phyloP scores from a whole-genome alignment of 2,888 invertebrate genomes.

The Acrobasis repandana region DNA sequence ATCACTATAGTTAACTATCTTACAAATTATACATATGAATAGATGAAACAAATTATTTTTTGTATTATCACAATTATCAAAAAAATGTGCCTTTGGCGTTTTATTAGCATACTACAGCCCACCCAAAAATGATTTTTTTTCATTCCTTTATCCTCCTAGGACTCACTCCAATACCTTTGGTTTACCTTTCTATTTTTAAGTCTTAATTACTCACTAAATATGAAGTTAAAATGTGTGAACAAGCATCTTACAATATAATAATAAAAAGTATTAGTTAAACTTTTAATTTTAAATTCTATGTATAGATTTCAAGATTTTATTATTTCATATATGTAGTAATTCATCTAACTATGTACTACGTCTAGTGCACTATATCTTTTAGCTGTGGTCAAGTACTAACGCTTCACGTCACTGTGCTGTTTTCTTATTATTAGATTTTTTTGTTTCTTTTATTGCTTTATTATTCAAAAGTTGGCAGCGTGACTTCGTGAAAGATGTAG shows the following conservation, averaged over 20 bases:
- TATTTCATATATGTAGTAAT: slow-evolving; percentile 70
- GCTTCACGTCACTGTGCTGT: slow-evolving; percentile 55
- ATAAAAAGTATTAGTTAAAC: slow-evolving; percentile 81
- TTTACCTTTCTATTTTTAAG: slow-evolving; percentile 58
- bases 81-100: slow-evolving; percentile 72
- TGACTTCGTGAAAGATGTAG: too few species aligned
- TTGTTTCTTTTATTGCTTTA: slow-evolving; percentile 18
- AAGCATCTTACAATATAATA: slow-evolving; percentile 80
- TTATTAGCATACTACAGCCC: slow-evolving; percentile 46
- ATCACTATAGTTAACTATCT: slow-evolving; percentile 21
- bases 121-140: slow-evolving; percentile 48
- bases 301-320: slow-evolving; percentile 78
- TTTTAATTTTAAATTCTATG: slow-evolving; percentile 80
- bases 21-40: slow-evolving; percentile 21
- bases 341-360: slow-evolving; percentile 76
- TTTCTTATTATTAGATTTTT: slow-evolving; percentile 37
- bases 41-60: slow-evolving; percentile 44
- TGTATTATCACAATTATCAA: slow-evolving; percentile 62
- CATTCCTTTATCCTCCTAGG: slow-evolving; percentile 60
- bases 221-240: slow-evolving; percentile 82
- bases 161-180: slow-evolving; percentile 56
- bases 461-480: slow-evolving; percentile 7
- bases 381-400: slow-evolving; percentile 79
- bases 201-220: slow-evolving; percentile 77
- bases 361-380: slow-evolving; percentile 76